Evolutionary conservation across 2,888 invertebrate species (phyloP).

Genomic region (Nasonia oneida): DNA sequence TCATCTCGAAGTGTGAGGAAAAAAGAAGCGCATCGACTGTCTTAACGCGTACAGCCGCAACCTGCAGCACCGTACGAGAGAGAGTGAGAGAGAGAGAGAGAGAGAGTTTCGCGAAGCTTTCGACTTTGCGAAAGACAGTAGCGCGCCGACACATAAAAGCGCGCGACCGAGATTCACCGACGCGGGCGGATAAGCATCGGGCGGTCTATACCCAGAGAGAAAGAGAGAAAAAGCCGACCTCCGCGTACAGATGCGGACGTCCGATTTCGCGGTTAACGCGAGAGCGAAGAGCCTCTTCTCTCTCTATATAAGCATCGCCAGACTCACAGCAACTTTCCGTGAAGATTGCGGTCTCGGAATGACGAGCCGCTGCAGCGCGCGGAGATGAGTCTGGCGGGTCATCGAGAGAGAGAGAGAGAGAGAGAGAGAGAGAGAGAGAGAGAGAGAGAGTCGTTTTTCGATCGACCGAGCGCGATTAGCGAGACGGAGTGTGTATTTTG

Average conservation of each 20-base stretch:
- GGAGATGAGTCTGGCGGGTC: background rate
- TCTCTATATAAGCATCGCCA: background rate
- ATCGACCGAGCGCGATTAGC: background rate
- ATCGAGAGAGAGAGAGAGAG: constrained; percentile 9
- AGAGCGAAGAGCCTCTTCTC: background rate
- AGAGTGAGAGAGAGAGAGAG: background rate
- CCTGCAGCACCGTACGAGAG: background rate
- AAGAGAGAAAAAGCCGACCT: background rate
- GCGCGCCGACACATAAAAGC: background rate
- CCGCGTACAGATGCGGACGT: constrained; percentile 38
- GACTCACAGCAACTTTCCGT: background rate
- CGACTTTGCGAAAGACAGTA: constrained; percentile 13
- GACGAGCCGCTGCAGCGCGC: background rate
- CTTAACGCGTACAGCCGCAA: background rate
- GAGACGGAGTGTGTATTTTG: background rate
- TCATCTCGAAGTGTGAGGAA: background rate
- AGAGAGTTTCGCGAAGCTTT: constrained; percentile 20
- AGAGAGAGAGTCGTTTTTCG: constrained; percentile 10
- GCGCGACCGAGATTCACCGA: constrained; percentile 11
- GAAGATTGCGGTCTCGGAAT: constrained; percentile 37
- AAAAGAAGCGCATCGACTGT: background rate
- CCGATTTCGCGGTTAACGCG: constrained; percentile 36
- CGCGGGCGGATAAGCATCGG: constrained; percentile 36
- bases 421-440: constrained; percentile 25
- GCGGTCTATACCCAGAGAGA: constrained; percentile 5